Evolutionary conservation across 2,797 vertebrate genomes (phyloP), one percentile per base, ranked within the genome.

Genomic region (Limnodromus scolopaceus): DNA sequence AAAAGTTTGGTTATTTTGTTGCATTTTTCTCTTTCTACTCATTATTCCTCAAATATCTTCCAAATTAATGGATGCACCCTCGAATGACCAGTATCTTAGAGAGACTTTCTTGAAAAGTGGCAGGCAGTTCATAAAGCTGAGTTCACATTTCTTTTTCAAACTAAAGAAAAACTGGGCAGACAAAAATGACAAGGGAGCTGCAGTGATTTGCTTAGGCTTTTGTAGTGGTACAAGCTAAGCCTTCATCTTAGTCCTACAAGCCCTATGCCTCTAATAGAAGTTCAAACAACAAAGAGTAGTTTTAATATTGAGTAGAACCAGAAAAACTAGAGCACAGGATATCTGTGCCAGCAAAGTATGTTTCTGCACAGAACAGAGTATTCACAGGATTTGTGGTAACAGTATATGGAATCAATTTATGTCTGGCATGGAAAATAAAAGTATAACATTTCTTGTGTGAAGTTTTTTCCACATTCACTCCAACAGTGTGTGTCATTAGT

Each of bases 381-480:
- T 70, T 95, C 89, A 89, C 91, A 88, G 78, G 71, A 87, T 63
- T 43, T 60, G 72, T 92, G 41, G 54, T 92, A 96, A 96, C 64
- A 82, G 30, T 96, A 22, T 95, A 92, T 97, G 97, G 97, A 97
- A 96, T 89, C 94, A 96, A 97, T 98, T 97, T 97, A 93, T 82
- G 89, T 61, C 91, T 97, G 97, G 96, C 97, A 96, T 87, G 58
- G 77, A 93, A 95, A 92, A 94, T 34, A 81, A 92, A 91, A 94
- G 86, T 93, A 87, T 97, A 97, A 78, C 28, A 71, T 97, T 97
- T 96, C 94, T 96, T 93, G 84, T 91, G 90, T 18, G 5, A 95
- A 94, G 95, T 90, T 97, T 96, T 98, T 97, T 97, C 97, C 96
- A 97, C 64, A 94, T 92, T 96, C 86, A n/a, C 88, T 97, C 75